phyloP scores from a whole-genome alignment of 2,888 invertebrate genomes.

The Hirudinaria manillensis region DNA sequence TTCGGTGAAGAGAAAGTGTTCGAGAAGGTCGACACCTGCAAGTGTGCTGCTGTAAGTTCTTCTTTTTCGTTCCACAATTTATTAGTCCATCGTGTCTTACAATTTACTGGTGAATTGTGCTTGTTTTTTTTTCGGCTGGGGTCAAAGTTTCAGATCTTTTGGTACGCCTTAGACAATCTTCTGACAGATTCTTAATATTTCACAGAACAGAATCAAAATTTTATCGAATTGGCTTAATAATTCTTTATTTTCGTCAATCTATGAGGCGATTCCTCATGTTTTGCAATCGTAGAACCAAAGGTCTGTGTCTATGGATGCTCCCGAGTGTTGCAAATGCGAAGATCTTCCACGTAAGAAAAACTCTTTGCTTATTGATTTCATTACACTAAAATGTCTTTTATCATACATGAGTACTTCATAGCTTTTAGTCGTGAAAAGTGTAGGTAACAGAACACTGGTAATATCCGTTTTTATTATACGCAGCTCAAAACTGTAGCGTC shows the following conservation, averaged over 20 bases:
- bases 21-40: conserved; percentile 6
- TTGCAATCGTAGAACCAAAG: neutral
- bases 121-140: neutral
- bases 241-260: neutral
- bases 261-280: neutral
- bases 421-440: neutral
- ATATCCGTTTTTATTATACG: neutral
- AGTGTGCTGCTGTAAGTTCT: neutral
- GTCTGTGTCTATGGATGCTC: neutral
- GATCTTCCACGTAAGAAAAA: neutral
- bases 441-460: neutral
- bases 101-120: neutral
- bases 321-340: neutral
- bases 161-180: too few relatives aligned
- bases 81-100: neutral
- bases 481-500: neutral
- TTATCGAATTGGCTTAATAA: neutral
- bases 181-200: neutral
- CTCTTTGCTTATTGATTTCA: neutral
- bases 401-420: too few relatives aligned
- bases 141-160: too few relatives aligned
- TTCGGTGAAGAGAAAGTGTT: neutral
- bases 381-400: neutral
- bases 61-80: neutral
- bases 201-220: neutral